These are phyloP conservation scores for Lypha dubia DNA, from an alignment of 2,888 invertebrate genomes.

Conservation along the genomic window DNA sequence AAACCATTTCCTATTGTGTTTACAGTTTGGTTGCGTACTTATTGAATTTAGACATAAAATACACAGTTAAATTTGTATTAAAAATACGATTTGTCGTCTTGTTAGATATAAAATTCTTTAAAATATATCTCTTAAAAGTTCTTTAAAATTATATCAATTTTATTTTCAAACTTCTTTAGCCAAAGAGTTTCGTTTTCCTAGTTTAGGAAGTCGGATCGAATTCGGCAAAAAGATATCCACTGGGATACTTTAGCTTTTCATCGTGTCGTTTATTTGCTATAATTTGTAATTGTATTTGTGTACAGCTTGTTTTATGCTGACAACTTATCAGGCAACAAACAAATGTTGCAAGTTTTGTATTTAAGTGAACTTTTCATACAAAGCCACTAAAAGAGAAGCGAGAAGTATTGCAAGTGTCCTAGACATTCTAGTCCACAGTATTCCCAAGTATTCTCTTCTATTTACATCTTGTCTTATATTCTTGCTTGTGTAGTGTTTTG, in stretches of 20 bases:
- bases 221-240: too few relatives aligned
- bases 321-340: constrained; percentile 64
- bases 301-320: constrained; percentile 54
- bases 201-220: too few relatives aligned
- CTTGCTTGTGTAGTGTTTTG: constrained; percentile 31
- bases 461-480: constrained; percentile 33
- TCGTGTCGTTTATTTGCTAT: constrained; percentile 20
- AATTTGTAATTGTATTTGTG: constrained; percentile 34
- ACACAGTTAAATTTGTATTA: too few relatives aligned
- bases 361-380: constrained; percentile 12
- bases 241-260: not conserved
- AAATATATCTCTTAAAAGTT: too few relatives aligned
- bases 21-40: too few relatives aligned
- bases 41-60: too few relatives aligned
- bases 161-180: too few relatives aligned
- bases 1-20: too few relatives aligned
- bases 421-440: not conserved
- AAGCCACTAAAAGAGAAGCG: constrained; percentile 9
- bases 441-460: constrained; percentile 20
- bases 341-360: constrained; percentile 49
- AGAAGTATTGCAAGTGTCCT: constrained; percentile 18
- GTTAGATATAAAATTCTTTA: too few relatives aligned
- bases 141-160: too few relatives aligned
- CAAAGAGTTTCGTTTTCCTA: too few relatives aligned
- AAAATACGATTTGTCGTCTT: too few relatives aligned